phyloP scores from a whole-genome alignment of 1,140 invertebrate genomes.

The Drosophila aff. region DNA sequence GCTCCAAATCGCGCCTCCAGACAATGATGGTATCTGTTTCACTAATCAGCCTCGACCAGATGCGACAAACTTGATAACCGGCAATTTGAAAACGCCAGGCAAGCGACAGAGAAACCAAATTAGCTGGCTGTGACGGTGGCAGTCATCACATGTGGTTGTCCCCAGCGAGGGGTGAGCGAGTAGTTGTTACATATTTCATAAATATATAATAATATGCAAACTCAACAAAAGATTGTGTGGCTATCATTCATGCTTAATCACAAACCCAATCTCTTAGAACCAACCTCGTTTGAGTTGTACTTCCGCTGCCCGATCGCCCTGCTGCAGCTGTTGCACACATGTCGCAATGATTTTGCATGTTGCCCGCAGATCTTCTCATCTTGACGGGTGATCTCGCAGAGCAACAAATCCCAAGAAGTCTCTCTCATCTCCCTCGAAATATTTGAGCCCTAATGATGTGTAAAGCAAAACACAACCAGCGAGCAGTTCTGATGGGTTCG shows the following conservation, averaged over 20 bases:
- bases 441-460: slow-evolving; percentile 58
- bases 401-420: slow-evolving; percentile 14
- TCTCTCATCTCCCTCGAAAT: slow-evolving; percentile 25
- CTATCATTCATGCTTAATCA: not conserved
- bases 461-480: slow-evolving; percentile 28
- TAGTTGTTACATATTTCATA: not conserved
- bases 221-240: not conserved
- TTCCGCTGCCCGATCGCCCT: slow-evolving; percentile 15
- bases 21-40: slow-evolving; percentile 25
- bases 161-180: not conserved
- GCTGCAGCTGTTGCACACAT: slow-evolving; percentile 67
- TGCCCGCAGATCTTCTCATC: slow-evolving; percentile 23
- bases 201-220: not conserved
- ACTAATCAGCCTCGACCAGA: slow-evolving; percentile 19
- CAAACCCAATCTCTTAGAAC: not conserved
- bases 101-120: slow-evolving; percentile 11
- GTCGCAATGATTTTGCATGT: slow-evolving; percentile 50
- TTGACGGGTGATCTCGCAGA: slow-evolving; percentile 15
- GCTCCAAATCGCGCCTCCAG: slow-evolving; percentile 11
- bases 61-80: slow-evolving; percentile 17
- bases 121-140: slow-evolving; percentile 6
- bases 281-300: slow-evolving; percentile 14
- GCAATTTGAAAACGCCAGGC: slow-evolving; percentile 18
- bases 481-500: slow-evolving; percentile 12
- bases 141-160: slow-evolving; percentile 9